A percentile compares a stretch with the other conserved stretches of the same genome.
These are phyloP conservation scores for Campylorhamphus procurvoides DNA, from an alignment of 2,113 vertebrate species.

Conservation along the genomic window DNA sequence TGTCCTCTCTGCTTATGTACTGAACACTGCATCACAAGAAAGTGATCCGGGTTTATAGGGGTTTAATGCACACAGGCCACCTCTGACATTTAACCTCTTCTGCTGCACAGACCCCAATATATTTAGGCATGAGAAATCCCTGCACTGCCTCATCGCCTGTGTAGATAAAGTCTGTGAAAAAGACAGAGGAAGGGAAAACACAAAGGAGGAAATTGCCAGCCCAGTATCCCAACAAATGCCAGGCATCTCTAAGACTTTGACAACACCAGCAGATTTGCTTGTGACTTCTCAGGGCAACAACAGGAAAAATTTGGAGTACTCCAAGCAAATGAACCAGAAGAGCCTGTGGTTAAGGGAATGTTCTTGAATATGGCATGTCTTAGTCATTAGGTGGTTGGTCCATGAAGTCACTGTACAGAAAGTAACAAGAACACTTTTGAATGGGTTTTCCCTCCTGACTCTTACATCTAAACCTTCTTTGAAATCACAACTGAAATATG, in stretches of 20 bases:
- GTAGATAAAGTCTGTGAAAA: not conserved
- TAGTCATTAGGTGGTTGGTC: not conserved
- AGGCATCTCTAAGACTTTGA: not conserved
- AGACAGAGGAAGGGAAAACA: not conserved
- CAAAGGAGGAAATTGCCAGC: not conserved
- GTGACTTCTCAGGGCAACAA: not conserved
- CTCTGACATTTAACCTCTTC: not conserved
- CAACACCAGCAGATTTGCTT: not conserved
- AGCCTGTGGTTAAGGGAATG: not conserved
- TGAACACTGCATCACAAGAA: not conserved
- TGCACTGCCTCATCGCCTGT: not conserved
- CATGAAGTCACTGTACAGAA: not conserved
- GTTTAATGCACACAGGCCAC: not conserved
- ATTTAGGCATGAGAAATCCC: not conserved
- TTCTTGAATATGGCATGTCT: not conserved
- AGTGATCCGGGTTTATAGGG: not conserved
- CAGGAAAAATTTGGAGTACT: not conserved
- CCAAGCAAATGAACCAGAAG: not conserved
- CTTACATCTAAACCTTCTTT: not conserved
- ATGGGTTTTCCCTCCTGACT: slow-evolving; percentile 1
- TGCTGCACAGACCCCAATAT: not conserved
- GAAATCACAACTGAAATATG: not conserved
- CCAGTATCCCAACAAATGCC: fast-evolving
- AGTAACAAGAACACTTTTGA: not conserved
- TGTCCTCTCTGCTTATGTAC: not conserved